Evolutionary conservation across 2,888 invertebrate genomes (phyloP).

Genomic region (Balanococcus diminutus): DNA sequence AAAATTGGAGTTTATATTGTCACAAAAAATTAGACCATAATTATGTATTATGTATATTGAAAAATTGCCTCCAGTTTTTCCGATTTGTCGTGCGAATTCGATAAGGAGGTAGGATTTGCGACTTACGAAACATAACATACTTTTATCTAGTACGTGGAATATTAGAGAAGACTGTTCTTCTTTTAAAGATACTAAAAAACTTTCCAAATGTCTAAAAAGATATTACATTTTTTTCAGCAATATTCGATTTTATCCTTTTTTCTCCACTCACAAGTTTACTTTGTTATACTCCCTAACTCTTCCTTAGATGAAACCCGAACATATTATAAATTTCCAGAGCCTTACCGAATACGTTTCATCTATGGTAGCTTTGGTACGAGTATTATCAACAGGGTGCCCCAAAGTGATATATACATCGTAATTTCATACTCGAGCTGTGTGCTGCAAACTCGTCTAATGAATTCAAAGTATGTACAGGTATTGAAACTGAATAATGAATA

Average conservation of each 20-base stretch:
- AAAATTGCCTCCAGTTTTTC: too few relatives aligned
- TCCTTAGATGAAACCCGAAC: background rate
- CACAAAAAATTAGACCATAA: too few relatives aligned
- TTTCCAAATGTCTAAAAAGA: background rate
- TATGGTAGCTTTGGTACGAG: background rate
- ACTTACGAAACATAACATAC: background rate
- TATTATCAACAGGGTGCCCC: background rate
- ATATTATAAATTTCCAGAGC: background rate
- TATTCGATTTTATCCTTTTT: background rate
- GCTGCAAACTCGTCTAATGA: background rate
- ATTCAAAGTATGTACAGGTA: background rate
- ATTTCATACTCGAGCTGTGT: background rate
- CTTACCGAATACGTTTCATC: background rate
- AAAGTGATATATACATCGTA: background rate
- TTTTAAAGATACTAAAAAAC: background rate
- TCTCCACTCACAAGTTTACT: background rate
- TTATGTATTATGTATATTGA: too few relatives aligned
- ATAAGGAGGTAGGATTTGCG: background rate
- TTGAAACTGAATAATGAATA: background rate
- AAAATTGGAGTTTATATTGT: too few relatives aligned
- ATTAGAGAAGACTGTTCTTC: background rate
- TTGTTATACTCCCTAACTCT: background rate
- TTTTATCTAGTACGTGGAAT: background rate
- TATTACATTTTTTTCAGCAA: background rate
- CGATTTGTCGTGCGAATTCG: background rate